phyloP scores from a whole-genome alignment of 2,797 vertebrate species.

The Setipinna tenuifilis region DNA sequence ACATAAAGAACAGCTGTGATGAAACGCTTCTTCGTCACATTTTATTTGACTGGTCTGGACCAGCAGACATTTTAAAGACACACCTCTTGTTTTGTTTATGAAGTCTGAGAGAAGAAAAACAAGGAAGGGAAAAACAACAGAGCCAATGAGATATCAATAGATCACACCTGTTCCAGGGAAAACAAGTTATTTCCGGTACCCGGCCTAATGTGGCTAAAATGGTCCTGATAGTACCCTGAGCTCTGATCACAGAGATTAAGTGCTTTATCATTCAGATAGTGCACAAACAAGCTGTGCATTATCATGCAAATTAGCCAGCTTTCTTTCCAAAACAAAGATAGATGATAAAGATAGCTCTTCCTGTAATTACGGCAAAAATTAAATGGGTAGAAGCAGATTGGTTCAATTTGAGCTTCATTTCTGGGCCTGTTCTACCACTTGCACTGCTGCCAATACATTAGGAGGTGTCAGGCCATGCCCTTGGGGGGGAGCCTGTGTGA shows the following conservation, averaged over 20 bases:
- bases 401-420: conserved; percentile 11
- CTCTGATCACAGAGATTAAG: conserved; percentile 5
- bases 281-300: conserved; percentile 11
- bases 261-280: conserved; percentile 16
- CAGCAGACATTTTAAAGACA: too few relatives aligned
- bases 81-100: not conserved
- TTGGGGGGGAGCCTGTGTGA: conserved; percentile 36
- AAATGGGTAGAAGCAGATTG: not conserved
- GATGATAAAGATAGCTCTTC: conserved; percentile 16
- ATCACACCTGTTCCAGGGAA: conserved; percentile 23
- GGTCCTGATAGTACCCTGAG: not conserved
- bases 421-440: conserved; percentile 10
- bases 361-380: conserved; percentile 13
- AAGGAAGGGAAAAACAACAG: not conserved
- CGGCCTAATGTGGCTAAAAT: conserved; percentile 15
- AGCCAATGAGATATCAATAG: conserved; percentile 16
- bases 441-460: conserved; percentile 1
- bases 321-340: conserved; percentile 24
- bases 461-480: conserved; percentile 31
- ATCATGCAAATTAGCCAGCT: conserved; percentile 22
- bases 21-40: too few relatives aligned
- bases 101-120: not conserved
- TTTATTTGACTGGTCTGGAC: too few relatives aligned
- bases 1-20: too few relatives aligned
- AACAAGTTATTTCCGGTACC: not conserved